A percentile compares a stretch with the other conserved stretches of the same genome.
These are phyloP conservation scores for Paraescarpia echinospica DNA, from an alignment of 1,140 invertebrate species.

Conservation along the genomic window DNA sequence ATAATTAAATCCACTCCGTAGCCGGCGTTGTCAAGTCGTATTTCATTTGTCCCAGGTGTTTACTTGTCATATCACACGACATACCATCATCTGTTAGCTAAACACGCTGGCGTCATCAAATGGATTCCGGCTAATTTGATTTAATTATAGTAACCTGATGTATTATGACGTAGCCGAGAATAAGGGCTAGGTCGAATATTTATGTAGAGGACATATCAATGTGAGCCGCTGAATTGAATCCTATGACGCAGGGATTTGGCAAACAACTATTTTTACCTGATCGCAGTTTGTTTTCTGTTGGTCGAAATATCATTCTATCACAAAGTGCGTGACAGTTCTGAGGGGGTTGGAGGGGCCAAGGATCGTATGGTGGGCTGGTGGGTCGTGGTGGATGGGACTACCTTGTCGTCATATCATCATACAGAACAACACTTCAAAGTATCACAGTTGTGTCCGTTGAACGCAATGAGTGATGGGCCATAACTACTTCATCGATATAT, in stretches of 20 bases:
- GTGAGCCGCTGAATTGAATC: not conserved
- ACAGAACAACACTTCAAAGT: too few species aligned
- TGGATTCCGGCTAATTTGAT: not conserved
- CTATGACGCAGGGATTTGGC: not conserved
- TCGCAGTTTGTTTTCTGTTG: not conserved
- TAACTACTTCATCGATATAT: too few species aligned
- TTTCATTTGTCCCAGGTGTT: not conserved
- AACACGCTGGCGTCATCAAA: not conserved
- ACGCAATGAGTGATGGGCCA: too few species aligned
- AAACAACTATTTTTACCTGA: not conserved
- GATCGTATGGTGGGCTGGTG: too few species aligned
- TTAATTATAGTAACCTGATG: not conserved
- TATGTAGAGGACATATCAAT: not conserved
- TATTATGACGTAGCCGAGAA: not conserved
- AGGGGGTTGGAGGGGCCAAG: too few species aligned
- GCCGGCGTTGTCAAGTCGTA: not conserved
- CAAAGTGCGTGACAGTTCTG: too few species aligned
- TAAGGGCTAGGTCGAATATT: not conserved
- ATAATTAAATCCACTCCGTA: not conserved
- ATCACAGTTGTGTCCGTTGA: too few species aligned
- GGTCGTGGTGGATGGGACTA: too few species aligned
- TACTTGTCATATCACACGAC: not conserved
- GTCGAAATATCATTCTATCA: not conserved
- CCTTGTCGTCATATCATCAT: too few species aligned
- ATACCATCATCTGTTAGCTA: not conserved